phyloP scores from a whole-genome alignment of 2,113 vertebrate genomes.

The Gavialis gangeticus region DNA sequence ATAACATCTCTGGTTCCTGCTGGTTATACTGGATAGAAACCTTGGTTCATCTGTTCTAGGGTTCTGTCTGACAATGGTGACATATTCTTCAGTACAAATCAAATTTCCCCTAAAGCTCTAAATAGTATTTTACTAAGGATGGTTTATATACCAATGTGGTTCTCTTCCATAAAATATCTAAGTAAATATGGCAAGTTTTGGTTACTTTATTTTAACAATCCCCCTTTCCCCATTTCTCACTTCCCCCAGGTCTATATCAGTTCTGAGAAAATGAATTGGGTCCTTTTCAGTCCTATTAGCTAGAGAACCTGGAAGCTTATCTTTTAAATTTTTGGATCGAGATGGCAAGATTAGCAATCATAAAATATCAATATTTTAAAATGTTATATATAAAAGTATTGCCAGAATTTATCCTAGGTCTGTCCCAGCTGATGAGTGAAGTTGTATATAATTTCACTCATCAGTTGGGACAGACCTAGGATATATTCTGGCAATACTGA shows the following conservation, averaged over 20 bases:
- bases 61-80: not conserved
- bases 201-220: not conserved
- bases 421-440: too few species aligned
- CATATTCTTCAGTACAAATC: not conserved
- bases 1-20: not conserved
- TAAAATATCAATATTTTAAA: not conserved
- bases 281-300: not conserved
- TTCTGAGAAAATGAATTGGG: not conserved
- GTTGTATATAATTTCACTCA: not conserved
- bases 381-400: not conserved
- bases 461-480: not conserved
- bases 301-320: not conserved
- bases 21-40: not conserved
- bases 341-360: not conserved
- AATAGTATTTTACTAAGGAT: not conserved
- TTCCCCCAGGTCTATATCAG: not conserved
- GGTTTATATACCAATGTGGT: too few species aligned
- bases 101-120: not conserved
- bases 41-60: not conserved
- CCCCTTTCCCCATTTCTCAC: accelerated
- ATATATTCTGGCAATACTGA: not conserved
- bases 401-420: too few species aligned
- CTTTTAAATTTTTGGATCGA: not conserved
- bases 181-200: not conserved
- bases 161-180: too few species aligned